Evolutionary conservation across 2,797 vertebrate species (phyloP), one percentile per base, ranked within the genome.

Genomic region (Echeneis naucrates): DNA sequence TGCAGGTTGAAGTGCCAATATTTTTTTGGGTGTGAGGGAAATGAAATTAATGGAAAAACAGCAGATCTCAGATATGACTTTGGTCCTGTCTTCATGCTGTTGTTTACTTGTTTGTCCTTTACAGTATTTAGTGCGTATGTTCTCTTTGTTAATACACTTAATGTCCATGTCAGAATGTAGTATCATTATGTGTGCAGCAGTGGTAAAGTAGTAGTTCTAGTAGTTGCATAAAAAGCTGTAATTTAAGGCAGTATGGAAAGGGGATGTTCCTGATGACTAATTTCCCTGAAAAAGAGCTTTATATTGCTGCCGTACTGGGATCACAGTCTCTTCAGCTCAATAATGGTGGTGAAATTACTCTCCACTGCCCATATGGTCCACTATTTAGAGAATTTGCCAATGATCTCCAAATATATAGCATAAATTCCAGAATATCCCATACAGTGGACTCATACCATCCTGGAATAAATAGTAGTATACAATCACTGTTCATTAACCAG

Each of bases 1-100:
- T 75, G 67, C 74, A 75, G 72, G 74, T 85, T 84, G 66, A 89
- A 89, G 84, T 85, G 80, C 48, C 86, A 78, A 71, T 82, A 52
- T 24, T 57, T 77, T 69, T 78, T 58, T 30, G 50, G 60, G 58
- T 47, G 63, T 71, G 55, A 81, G 64, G 61, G 68, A 80, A 80
- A 79, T 71, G 2, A 81, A 75, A 83, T 74, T 45, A 81, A 77
- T 76, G 55, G 65, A 77, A 78, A 69, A 67, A 45, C 68, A 75
- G 65, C 72, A 61, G 66, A 68, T 70, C 40, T 84, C 68, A 73
- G 47, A 65, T 77, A 51, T 75, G 79, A 78, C 82, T 77, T 50
- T 74, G n/a, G 14, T 62, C 13, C 23, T 50, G 59, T 84, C 68
- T 71, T 66, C 42, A 50, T 81, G 68, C 72, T 77, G 54, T 75